These are phyloP conservation scores for Villa cingulata DNA, from an alignment of 2,888 invertebrate genomes.

Conservation along the genomic window DNA sequence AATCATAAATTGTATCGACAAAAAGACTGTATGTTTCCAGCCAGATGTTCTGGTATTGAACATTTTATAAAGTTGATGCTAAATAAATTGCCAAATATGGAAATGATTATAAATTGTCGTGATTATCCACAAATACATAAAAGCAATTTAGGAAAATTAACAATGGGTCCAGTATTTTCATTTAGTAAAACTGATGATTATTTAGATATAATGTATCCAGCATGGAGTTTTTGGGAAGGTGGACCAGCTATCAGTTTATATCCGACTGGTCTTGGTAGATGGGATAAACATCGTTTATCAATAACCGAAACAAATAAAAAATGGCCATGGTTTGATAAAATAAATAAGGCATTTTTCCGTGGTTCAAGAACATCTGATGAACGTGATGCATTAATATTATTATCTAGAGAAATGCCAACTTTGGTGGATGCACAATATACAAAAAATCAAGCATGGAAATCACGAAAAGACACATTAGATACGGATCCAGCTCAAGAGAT, in stretches of 20 bases:
- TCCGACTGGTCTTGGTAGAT: slow-evolving; percentile 84
- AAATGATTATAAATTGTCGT: slow-evolving; percentile 74
- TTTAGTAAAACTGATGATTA: slow-evolving; percentile 80
- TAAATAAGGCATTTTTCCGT: slow-evolving; percentile 65
- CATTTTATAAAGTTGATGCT: slow-evolving; percentile 65
- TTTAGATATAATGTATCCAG: slow-evolving; percentile 86
- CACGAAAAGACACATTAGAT: slow-evolving; percentile 80
- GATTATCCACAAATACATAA: slow-evolving; percentile 83
- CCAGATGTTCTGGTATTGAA: slow-evolving; percentile 81
- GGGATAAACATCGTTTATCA: slow-evolving; percentile 70
- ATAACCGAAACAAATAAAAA: slow-evolving; percentile 51
- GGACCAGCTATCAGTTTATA: slow-evolving; percentile 91
- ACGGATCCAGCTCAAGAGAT: slow-evolving; percentile 74
- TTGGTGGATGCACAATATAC: slow-evolving; percentile 89
- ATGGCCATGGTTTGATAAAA: slow-evolving; percentile 65
- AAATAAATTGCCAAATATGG: slow-evolving; percentile 61
- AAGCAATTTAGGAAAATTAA: slow-evolving; percentile 41
- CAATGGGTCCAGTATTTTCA: slow-evolving; percentile 69
- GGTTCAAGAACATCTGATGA: slow-evolving; percentile 89
- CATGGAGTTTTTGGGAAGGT: slow-evolving; percentile 98
- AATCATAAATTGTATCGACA: slow-evolving; percentile 68
- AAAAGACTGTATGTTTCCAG: slow-evolving; percentile 78
- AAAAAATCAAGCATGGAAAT: slow-evolving; percentile 98
- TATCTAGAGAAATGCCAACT: slow-evolving; percentile 61
- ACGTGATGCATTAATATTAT: slow-evolving; percentile 70